Conservation (phyloP, 2,113 vertebrate genomes). For the Machaerirhynchus nigripectus region DNA sequence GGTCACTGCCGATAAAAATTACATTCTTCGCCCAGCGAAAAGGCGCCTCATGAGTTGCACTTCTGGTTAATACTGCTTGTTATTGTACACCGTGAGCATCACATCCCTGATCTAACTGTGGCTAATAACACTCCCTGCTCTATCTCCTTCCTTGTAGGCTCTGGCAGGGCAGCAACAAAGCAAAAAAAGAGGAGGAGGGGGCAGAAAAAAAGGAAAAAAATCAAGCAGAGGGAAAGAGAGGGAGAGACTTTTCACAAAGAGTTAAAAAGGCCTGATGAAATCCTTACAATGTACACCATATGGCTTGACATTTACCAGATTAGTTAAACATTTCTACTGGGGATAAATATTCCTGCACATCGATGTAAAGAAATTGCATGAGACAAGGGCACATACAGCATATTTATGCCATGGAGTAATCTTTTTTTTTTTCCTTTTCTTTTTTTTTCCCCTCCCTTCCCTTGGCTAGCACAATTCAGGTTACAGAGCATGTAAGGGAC, state of each 20-base stretch:
- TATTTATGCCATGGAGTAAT: slow-evolving; percentile 68
- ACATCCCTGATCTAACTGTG: neutral
- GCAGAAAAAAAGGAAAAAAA: neutral
- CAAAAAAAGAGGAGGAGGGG: neutral
- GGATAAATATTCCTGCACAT: slow-evolving; percentile 77
- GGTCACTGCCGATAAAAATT: slow-evolving; percentile 30
- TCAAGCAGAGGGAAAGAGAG: neutral
- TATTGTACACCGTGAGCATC: neutral
- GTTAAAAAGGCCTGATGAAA: slow-evolving; percentile 77
- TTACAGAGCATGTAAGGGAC: neutral
- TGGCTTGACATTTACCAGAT: slow-evolving; percentile 83
- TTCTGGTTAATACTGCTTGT: slow-evolving; percentile 9
- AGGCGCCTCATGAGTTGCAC: neutral
- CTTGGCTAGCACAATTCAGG: slow-evolving; percentile 9
- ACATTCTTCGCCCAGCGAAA: neutral
- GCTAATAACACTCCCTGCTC: neutral
- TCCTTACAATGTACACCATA: slow-evolving; percentile 79
- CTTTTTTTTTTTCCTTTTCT: neutral
- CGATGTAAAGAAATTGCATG: slow-evolving; percentile 74
- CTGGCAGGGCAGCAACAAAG: slow-evolving; percentile 41
- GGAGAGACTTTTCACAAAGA: slow-evolving; percentile 70
- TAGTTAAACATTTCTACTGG: slow-evolving; percentile 83
- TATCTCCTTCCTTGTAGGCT: slow-evolving; percentile 17
- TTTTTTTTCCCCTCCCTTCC: neutral
- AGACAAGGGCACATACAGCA: slow-evolving; percentile 75